phyloP scores from a whole-genome alignment of 2,888 invertebrate species.

The Trissolcus japonicus region DNA sequence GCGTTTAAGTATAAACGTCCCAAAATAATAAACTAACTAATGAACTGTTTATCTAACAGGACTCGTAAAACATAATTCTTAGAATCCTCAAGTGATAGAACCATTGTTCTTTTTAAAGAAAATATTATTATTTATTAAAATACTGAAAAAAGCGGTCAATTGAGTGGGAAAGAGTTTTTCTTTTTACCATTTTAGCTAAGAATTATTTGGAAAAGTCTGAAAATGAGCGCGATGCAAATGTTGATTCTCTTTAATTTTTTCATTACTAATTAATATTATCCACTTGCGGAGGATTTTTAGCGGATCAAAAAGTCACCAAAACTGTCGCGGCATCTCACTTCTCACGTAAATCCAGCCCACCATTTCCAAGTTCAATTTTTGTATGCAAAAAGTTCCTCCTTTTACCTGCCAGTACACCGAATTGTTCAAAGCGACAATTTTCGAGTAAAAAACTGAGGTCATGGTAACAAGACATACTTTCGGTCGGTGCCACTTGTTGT shows the following conservation, averaged over 20 bases:
- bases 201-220: background rate
- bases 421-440: conserved; percentile 9
- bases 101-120: too few species aligned
- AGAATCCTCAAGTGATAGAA: too few species aligned
- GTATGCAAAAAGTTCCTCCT: too few species aligned
- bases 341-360: too few species aligned
- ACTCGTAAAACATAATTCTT: too few species aligned
- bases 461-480: conserved; percentile 16
- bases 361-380: too few species aligned
- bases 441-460: conserved; percentile 3
- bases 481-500: conserved; percentile 21
- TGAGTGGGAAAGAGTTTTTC: background rate
- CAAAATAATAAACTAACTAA: too few species aligned
- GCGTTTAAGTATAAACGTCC: too few species aligned
- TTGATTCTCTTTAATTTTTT: conserved; percentile 68
- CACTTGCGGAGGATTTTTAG: conserved; percentile 40
- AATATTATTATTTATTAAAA: too few species aligned
- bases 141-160: too few species aligned
- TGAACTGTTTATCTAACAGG: too few species aligned
- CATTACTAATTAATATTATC: conserved; percentile 55
- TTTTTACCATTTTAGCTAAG: background rate
- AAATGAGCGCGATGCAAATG: conserved; percentile 66
- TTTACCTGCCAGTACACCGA: conserved; percentile 1
- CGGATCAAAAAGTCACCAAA: conserved; percentile 41
- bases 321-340: too few species aligned